A percentile compares a stretch with the other conserved stretches of the same genome.
Evolutionary conservation across 53 echinoderm and acorn worm species (phyloP).

Genomic region (Luidia sarsii): DNA sequence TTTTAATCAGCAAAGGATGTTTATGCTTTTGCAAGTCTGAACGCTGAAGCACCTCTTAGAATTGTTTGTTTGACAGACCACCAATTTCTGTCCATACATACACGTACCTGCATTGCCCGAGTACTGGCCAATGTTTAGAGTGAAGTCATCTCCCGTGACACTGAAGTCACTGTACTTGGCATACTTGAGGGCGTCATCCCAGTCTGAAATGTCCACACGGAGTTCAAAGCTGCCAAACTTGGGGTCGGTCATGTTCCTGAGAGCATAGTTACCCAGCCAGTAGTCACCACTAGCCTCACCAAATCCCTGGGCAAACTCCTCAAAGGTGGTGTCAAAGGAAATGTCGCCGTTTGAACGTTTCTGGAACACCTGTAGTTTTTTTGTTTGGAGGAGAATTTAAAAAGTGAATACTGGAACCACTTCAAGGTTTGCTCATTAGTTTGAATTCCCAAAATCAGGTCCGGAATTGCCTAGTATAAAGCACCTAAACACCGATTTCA

Average conservation of each 20-base stretch:
- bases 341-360: slow-evolving; percentile 75
- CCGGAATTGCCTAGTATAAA: not conserved
- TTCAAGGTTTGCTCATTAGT: not conserved
- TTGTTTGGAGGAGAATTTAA: not conserved
- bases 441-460: not conserved
- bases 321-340: slow-evolving; percentile 79
- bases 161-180: slow-evolving; percentile 80
- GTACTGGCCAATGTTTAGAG: slow-evolving; percentile 52
- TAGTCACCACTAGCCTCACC: slow-evolving; percentile 70
- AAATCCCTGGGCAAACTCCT: slow-evolving; percentile 82
- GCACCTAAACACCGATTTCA: no score
- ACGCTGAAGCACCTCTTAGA: no score
- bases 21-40: no score
- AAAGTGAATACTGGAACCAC: not conserved
- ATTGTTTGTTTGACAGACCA: no score
- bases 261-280: slow-evolving; percentile 88
- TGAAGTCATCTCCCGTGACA: slow-evolving; percentile 60
- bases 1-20: no score
- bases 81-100: no score
- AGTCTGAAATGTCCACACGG: slow-evolving; percentile 74
- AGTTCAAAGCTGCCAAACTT: slow-evolving; percentile 61
- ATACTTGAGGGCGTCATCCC: slow-evolving; percentile 61
- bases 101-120: slow-evolving; percentile 23
- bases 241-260: slow-evolving; percentile 57
- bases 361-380: slow-evolving; percentile 66